These are phyloP conservation scores for Poeciliopsis infans DNA, from an alignment of 2,797 vertebrate genomes.

Conservation along the genomic window DNA sequence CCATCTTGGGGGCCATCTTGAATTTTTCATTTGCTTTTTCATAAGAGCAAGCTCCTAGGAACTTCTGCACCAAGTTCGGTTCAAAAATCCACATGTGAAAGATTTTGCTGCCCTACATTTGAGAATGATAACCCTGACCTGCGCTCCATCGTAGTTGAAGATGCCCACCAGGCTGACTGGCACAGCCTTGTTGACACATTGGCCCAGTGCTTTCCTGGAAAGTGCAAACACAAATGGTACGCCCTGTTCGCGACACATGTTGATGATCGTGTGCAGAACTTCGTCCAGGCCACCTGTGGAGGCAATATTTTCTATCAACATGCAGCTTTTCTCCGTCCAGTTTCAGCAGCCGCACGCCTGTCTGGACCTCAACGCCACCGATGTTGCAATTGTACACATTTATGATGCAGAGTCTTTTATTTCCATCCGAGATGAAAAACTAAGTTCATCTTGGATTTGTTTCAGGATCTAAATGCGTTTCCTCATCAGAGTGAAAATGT, in stretches of 20 bases:
- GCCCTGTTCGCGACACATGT: constrained; percentile 90
- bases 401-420: neutral
- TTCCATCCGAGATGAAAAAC: neutral
- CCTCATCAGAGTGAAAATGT: neutral
- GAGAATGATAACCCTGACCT: constrained; percentile 80
- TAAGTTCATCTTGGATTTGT: neutral
- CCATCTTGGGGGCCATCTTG: too few species aligned
- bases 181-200: constrained; percentile 93
- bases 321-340: neutral
- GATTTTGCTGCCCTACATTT: too few species aligned
- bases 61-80: too few species aligned
- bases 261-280: constrained; percentile 92
- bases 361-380: neutral
- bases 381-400: neutral
- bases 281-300: constrained; percentile 93
- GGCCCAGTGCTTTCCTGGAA: constrained; percentile 91
- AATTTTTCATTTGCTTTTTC: too few species aligned
- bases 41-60: too few species aligned
- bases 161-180: constrained; percentile 97
- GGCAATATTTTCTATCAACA: constrained; percentile 3
- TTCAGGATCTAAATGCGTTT: neutral
- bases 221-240: constrained; percentile 96
- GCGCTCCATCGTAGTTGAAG: constrained; percentile 97
- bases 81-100: too few species aligned
- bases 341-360: too few species aligned